These are phyloP conservation scores for Lycocorax pyrrhopterus DNA, from an alignment of 2,113 vertebrate species.

Conservation along the genomic window DNA sequence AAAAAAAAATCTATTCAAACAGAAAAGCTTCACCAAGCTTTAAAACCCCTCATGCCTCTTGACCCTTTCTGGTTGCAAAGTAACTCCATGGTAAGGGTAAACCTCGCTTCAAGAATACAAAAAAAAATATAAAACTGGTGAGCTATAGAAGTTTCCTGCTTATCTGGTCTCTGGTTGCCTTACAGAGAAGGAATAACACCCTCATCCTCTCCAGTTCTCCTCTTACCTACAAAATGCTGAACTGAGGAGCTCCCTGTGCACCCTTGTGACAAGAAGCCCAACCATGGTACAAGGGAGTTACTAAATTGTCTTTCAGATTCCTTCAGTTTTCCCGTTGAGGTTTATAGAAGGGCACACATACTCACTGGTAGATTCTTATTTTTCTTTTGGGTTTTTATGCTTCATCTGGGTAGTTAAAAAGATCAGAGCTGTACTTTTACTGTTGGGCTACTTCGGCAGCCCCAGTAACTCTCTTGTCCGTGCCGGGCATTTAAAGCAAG, in stretches of 20 bases:
- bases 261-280: not conserved
- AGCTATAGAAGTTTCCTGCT: not conserved
- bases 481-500: not conserved
- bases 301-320: not conserved
- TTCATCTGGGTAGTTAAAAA: not conserved
- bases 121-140: not conserved
- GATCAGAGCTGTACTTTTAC: not conserved
- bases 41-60: not conserved
- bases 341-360: not conserved
- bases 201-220: not conserved
- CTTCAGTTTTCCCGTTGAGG: not conserved
- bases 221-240: not conserved
- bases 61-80: not conserved
- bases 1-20: not conserved
- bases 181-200: not conserved
- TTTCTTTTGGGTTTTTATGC: not conserved
- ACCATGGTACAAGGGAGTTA: rapidly evolving
- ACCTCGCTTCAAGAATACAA: not conserved
- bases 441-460: not conserved
- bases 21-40: not conserved
- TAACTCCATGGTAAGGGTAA: not conserved
- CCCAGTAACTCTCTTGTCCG: not conserved
- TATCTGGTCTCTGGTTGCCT: not conserved
- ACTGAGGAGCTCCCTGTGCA: not conserved
- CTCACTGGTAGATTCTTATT: not conserved